A percentile compares a stretch with the other conserved stretches of the same genome.
Evolutionary conservation across 2,888 invertebrate genomes (phyloP).

Genomic region (Nycteola revayana): DNA sequence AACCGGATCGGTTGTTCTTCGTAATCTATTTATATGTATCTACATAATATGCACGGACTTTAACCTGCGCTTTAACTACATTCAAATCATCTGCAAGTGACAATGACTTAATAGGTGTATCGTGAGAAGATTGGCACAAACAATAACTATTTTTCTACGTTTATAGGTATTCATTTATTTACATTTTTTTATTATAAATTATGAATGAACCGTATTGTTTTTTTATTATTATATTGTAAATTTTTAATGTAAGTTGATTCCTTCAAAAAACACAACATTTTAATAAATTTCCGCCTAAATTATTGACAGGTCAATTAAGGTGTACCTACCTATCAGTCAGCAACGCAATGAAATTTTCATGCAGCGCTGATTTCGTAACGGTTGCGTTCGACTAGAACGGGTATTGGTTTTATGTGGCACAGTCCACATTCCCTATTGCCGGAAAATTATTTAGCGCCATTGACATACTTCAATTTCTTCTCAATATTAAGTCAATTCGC

Average conservation of each 20-base stretch:
- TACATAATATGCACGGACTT: slow-evolving; percentile 71
- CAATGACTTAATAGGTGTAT: background rate
- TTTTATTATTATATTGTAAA: no score
- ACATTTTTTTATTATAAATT: no score
- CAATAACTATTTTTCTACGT: no score
- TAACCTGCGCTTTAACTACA: slow-evolving; percentile 54
- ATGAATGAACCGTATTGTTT: no score
- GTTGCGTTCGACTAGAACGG: slow-evolving; percentile 79
- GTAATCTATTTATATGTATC: slow-evolving; percentile 80
- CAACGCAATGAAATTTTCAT: slow-evolving; percentile 67
- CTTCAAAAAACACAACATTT: no score
- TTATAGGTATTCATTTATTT: no score
- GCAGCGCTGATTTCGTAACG: slow-evolving; percentile 79
- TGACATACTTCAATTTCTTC: slow-evolving; percentile 6
- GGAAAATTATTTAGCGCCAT: slow-evolving; percentile 21
- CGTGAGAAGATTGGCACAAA: no score
- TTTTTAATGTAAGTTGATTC: no score
- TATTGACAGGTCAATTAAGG: no score
- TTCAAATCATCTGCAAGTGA: slow-evolving; percentile 23
- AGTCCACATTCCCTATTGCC: slow-evolving; percentile 54
- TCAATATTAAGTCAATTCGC: no score
- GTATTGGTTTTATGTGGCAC: slow-evolving; percentile 69
- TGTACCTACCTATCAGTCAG: no score
- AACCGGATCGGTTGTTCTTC: slow-evolving; percentile 80
- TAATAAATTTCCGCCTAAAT: no score